These are phyloP conservation scores for Mamestra brassicae DNA, from an alignment of 2,888 invertebrate genomes.

Conservation along the genomic window DNA sequence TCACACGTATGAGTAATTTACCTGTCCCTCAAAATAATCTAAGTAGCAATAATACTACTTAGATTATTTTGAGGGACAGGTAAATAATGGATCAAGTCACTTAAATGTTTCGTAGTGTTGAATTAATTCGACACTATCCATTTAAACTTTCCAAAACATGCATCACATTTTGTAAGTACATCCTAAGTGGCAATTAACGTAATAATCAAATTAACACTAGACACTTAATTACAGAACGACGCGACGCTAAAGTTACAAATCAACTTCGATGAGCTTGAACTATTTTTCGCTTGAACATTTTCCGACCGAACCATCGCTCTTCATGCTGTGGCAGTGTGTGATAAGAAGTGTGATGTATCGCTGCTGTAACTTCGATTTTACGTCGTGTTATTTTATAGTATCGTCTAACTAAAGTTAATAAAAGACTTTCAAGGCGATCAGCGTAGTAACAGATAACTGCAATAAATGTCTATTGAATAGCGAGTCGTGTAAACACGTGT, in stretches of 20 bases:
- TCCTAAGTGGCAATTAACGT: slow-evolving; percentile 15
- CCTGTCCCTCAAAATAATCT: slow-evolving; percentile 14
- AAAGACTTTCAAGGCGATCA: slow-evolving; percentile 64
- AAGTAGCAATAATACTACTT: too few relatives aligned
- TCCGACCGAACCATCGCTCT: slow-evolving; percentile 42
- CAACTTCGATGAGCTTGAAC: slow-evolving; percentile 14
- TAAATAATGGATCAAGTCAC: too few relatives aligned
- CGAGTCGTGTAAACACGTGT: slow-evolving; percentile 9
- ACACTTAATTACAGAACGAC: slow-evolving; percentile 3
- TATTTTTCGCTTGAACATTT: slow-evolving; percentile 43
- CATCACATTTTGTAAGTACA: not conserved
- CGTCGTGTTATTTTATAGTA: slow-evolving; percentile 35
- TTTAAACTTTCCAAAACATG: slow-evolving; percentile 7
- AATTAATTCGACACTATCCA: too few relatives aligned
- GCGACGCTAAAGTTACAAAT: slow-evolving; percentile 37
- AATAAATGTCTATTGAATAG: slow-evolving; percentile 26
- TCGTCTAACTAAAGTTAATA: slow-evolving; percentile 36
- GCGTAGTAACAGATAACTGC: slow-evolving; percentile 16
- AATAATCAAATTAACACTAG: slow-evolving; percentile 15
- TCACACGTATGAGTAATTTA: slow-evolving; percentile 3
- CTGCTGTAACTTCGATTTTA: slow-evolving; percentile 51
- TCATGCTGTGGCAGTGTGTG: slow-evolving; percentile 41
- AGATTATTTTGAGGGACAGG: too few relatives aligned
- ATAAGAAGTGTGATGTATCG: slow-evolving; percentile 57
- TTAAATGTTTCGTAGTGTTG: too few relatives aligned